phyloP scores from a whole-genome alignment of 2,888 invertebrate genomes.

The Erynnis tages region DNA sequence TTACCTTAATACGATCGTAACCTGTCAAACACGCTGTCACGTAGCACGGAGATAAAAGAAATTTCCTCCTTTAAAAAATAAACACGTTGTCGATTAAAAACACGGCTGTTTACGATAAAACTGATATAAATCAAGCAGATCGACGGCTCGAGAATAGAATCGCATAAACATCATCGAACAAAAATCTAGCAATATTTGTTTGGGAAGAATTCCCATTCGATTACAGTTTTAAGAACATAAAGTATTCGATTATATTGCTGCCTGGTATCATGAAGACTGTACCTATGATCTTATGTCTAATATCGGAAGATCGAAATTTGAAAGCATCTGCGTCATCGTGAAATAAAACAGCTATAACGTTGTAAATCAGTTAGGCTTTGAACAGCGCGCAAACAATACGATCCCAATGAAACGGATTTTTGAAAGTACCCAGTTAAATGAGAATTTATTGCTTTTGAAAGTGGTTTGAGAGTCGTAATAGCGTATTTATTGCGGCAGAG shows the following conservation, averaged over 20 bases:
- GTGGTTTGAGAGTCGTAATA: slow-evolving; percentile 8
- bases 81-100: neutral
- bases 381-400: slow-evolving; percentile 5
- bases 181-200: slow-evolving; percentile 12
- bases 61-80: neutral
- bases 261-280: no score
- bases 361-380: slow-evolving; percentile 8
- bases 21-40: no score
- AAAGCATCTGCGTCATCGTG: no score
- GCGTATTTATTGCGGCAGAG: neutral
- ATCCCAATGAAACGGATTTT: slow-evolving; percentile 2
- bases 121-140: slow-evolving; percentile 9
- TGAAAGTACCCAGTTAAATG: slow-evolving; percentile 4
- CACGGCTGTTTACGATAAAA: slow-evolving; percentile 1
- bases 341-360: no score
- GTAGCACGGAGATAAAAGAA: neutral
- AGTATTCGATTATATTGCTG: slow-evolving; percentile 2
- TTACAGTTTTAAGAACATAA: slow-evolving; percentile 3
- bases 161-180: slow-evolving; percentile 10
- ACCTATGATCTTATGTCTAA: no score
- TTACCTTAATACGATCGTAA: no score
- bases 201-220: slow-evolving; percentile 1
- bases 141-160: slow-evolving; percentile 3
- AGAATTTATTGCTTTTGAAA: slow-evolving; percentile 5
- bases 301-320: no score